These are phyloP conservation scores for Anarrhichthys ocellatus DNA, from an alignment of 2,113 vertebrate genomes.

Conservation along the genomic window DNA sequence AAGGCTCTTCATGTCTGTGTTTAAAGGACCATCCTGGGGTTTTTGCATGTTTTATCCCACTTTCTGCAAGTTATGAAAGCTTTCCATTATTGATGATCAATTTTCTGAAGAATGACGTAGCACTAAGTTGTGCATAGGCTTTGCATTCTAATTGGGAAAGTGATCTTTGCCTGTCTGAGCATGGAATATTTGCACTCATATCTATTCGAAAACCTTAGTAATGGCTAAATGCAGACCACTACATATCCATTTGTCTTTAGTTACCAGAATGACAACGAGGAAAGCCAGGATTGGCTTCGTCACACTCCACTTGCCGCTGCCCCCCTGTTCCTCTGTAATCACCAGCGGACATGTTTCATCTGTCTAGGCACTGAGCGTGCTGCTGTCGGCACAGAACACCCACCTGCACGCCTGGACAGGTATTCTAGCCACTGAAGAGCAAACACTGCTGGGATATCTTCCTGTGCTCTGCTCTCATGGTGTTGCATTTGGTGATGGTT, in stretches of 20 bases:
- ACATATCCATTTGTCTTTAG: slow-evolving; percentile 13
- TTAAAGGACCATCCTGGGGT: slow-evolving; percentile 10
- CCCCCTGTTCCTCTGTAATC: slow-evolving; percentile 34
- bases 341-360: slow-evolving; percentile 51
- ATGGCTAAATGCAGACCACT: background rate
- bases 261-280: slow-evolving; percentile 26
- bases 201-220: background rate
- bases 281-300: slow-evolving; percentile 47
- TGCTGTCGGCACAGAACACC: slow-evolving; percentile 41
- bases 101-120: slow-evolving; percentile 4
- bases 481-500: slow-evolving; percentile 27
- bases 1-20: slow-evolving; percentile 17
- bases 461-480: slow-evolving; percentile 7
- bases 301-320: slow-evolving; percentile 21
- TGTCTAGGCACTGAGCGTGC: slow-evolving; percentile 22
- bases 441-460: slow-evolving; percentile 33
- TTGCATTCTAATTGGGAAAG: slow-evolving; percentile 13
- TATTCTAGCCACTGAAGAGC: slow-evolving; percentile 32
- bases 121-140: background rate
- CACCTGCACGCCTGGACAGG: slow-evolving; percentile 24
- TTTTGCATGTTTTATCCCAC: slow-evolving; percentile 28
- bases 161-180: slow-evolving; percentile 17
- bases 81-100: background rate
- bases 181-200: background rate
- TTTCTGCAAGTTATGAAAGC: background rate